Conservation (phyloP, 1,140 invertebrate genomes). For the Apolygus lucorum region DNA sequence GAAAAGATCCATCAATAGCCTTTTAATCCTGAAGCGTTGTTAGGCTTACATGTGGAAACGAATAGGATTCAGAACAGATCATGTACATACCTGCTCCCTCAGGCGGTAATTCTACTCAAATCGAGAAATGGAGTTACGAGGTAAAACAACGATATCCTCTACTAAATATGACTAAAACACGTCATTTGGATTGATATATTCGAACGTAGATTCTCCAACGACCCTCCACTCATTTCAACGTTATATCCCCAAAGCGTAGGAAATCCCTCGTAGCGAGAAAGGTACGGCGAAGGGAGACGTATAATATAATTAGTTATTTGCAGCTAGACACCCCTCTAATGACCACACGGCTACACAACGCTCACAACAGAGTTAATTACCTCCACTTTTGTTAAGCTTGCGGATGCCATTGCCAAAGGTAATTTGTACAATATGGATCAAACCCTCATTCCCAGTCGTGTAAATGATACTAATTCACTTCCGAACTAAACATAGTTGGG, state of each 20-base stretch:
- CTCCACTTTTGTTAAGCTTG: constrained; percentile 14
- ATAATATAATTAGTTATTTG: constrained; percentile 12
- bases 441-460: constrained; percentile 9
- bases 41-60: too few species aligned
- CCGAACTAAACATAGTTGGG: background rate
- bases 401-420: constrained; percentile 8
- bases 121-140: too few species aligned
- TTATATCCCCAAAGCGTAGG: background rate
- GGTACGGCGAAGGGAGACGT: background rate
- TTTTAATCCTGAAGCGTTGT: too few species aligned
- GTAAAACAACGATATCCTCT: too few species aligned
- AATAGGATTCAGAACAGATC: too few species aligned
- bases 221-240: background rate
- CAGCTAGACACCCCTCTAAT: constrained; percentile 1
- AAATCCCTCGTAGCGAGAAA: background rate
- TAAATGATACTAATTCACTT: constrained; percentile 5
- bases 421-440: constrained; percentile 15
- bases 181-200: background rate
- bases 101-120: too few species aligned
- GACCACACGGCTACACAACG: background rate
- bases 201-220: background rate
- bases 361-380: background rate
- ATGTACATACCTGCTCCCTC: too few species aligned
- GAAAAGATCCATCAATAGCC: too few species aligned
- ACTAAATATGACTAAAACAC: too few species aligned